Conservation (phyloP, 2,113 vertebrate species). For the Emydura subglobosa region DNA sequence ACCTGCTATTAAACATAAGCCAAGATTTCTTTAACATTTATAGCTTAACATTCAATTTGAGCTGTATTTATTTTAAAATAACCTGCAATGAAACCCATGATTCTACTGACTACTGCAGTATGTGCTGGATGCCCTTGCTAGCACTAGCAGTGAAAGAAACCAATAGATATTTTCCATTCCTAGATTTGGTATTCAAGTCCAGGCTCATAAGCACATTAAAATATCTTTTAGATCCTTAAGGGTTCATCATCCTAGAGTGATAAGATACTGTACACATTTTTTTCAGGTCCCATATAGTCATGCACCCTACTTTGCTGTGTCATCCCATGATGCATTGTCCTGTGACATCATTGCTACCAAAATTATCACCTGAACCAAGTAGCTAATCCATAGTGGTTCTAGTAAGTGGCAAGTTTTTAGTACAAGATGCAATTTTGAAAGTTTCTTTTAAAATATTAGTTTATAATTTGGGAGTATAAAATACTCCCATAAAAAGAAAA, state of each 20-base stretch:
- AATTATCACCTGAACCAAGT: not conserved
- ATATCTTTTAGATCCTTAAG: not conserved
- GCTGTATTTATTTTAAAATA: not conserved
- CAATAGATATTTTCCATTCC: not conserved
- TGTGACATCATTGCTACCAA: not conserved
- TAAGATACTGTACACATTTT: not conserved
- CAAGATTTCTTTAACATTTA: not conserved
- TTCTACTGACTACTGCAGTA: not conserved
- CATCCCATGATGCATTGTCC: not conserved
- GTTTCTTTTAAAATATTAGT: not conserved
- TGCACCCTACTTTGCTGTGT: not conserved
- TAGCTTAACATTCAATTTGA: not conserved
- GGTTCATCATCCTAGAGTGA: not conserved
- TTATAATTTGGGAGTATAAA: not conserved
- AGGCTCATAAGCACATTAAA: not conserved
- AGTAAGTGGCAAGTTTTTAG: not conserved
- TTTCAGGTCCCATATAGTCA: not conserved
- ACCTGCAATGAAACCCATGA: not conserved
- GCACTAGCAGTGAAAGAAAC: not conserved
- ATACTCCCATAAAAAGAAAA: not conserved
- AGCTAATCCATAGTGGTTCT: not conserved
- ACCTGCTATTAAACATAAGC: not conserved
- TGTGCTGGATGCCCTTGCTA: not conserved
- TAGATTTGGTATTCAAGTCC: not conserved
- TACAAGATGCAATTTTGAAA: not conserved